Percentiles rank a stretch among this genome's conserved stretches.
Conservation (phyloP, 2,797 vertebrate genomes). For the Gallinago solitaria region DNA sequence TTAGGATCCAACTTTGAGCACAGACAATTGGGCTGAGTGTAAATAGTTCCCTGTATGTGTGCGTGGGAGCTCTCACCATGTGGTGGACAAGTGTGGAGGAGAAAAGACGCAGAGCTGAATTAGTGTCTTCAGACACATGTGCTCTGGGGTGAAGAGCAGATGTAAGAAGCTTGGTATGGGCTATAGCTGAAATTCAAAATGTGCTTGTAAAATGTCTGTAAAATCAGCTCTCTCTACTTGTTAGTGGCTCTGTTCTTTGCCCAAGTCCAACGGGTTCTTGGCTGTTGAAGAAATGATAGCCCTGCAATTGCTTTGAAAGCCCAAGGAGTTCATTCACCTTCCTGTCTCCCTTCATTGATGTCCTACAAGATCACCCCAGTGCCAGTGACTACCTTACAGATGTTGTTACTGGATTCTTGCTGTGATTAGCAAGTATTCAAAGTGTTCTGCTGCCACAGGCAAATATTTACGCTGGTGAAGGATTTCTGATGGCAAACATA, state of each 20-base stretch:
- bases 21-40: neutral
- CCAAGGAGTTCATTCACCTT: neutral
- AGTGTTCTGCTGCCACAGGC: neutral
- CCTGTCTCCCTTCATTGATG: neutral
- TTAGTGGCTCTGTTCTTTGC: neutral
- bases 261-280: neutral
- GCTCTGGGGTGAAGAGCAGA: neutral
- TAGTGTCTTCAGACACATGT: neutral
- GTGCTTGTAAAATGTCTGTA: neutral
- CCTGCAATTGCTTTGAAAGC: neutral
- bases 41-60: fast-evolving
- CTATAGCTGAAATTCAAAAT: neutral
- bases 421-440: neutral
- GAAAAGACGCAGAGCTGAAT: neutral
- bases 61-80: fast-evolving
- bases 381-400: neutral
- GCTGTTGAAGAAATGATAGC: neutral
- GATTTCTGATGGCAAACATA: neutral
- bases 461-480: neutral
- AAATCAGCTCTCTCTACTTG: neutral
- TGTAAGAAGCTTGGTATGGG: neutral
- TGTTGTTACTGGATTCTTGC: neutral
- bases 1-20: neutral
- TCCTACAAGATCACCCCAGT: neutral
- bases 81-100: neutral